These are phyloP conservation scores for Peromyscus aztecus DNA, from an alignment of 2,797 vertebrate genomes.

Conservation along the genomic window DNA sequence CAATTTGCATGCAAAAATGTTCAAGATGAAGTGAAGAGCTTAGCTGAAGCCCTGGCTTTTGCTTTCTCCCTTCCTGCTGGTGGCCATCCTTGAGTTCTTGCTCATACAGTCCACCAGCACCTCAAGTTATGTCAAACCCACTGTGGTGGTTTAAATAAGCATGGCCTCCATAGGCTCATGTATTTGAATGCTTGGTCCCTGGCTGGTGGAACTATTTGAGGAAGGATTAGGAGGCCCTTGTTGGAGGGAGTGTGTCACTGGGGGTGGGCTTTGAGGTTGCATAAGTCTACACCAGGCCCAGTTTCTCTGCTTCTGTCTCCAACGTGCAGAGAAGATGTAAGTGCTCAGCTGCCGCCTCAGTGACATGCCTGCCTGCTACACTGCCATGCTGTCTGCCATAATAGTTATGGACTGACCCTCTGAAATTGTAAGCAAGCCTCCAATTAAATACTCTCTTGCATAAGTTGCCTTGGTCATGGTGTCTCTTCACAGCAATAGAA, in stretches of 20 bases:
- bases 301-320: not conserved
- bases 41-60: not conserved
- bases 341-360: not conserved
- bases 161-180: too few species aligned
- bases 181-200: not conserved
- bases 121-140: not conserved
- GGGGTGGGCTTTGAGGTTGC: not conserved
- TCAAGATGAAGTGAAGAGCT: conserved; percentile 47
- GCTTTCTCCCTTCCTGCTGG: not conserved
- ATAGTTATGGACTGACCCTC: not conserved
- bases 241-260: not conserved
- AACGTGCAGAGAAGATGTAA: not conserved
- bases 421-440: not conserved
- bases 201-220: not conserved
- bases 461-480: not conserved
- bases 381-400: too few species aligned
- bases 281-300: not conserved
- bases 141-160: not conserved
- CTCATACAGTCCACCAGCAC: not conserved
- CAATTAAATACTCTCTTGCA: not conserved
- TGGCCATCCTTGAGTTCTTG: not conserved
- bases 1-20: conserved; percentile 79
- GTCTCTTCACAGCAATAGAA: not conserved
- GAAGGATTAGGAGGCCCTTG: not conserved
- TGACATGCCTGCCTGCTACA: not conserved